Conservation (phyloP, 2,113 vertebrate genomes). For the Pimephales promelas region DNA sequence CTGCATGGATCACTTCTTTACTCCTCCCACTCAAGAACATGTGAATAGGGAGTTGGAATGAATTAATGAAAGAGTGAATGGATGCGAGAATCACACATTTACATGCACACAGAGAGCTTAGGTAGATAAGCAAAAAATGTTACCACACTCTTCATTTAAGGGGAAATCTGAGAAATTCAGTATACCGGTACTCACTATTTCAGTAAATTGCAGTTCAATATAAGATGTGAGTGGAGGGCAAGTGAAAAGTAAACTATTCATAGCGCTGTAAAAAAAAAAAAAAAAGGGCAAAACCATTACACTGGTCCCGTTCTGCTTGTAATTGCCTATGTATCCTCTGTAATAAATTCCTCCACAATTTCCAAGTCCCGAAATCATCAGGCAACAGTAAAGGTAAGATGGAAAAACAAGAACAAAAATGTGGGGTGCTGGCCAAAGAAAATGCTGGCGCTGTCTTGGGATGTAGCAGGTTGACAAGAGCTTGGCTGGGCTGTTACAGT, state of each 20-base stretch:
- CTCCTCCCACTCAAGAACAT: conserved; percentile 39
- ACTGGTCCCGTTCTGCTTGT: conserved; percentile 60
- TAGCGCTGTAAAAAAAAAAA: background rate
- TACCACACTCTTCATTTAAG: background rate
- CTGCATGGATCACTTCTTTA: conserved; percentile 28
- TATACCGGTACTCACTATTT: background rate
- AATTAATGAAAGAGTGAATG: conserved; percentile 67
- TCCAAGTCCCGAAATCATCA: conserved; percentile 73
- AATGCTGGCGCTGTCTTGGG: conserved; percentile 71
- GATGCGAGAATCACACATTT: conserved; percentile 65
- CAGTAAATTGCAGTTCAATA: background rate
- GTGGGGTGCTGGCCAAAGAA: conserved; percentile 75
- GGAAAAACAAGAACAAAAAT: conserved; percentile 81
- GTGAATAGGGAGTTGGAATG: conserved; percentile 73
- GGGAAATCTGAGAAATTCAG: background rate
- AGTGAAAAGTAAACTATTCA: conserved; percentile 52
- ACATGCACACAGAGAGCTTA: conserved; percentile 36
- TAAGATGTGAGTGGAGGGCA: conserved; percentile 29
- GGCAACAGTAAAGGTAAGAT: conserved; percentile 73
- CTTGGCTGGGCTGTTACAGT: conserved; percentile 79
- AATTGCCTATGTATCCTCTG: conserved; percentile 62
- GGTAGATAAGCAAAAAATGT: background rate
- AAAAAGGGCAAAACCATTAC: conserved; percentile 37
- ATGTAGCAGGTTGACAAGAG: conserved; percentile 68
- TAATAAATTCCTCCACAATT: conserved; percentile 69